phyloP scores from a whole-genome alignment of 2,888 invertebrate genomes.

The Andricus quercusramuli region DNA sequence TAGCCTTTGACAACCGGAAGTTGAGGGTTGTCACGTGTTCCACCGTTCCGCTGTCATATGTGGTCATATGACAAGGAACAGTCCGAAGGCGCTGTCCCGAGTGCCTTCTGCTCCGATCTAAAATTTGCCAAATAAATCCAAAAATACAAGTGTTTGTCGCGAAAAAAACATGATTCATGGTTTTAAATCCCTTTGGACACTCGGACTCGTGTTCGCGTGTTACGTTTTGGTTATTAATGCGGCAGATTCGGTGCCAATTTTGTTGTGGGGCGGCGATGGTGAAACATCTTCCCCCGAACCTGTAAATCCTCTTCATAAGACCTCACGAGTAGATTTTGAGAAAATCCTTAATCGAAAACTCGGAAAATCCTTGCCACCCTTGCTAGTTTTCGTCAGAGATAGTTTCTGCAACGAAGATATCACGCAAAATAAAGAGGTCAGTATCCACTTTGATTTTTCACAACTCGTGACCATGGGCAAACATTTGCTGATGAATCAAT shows the following conservation, averaged over 20 bases:
- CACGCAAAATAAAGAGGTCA: constrained; percentile 77
- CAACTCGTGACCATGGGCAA: constrained; percentile 14
- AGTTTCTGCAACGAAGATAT: constrained; percentile 83
- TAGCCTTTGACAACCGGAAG: constrained; percentile 32
- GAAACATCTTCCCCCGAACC: constrained; percentile 44
- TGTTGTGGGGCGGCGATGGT: constrained; percentile 81
- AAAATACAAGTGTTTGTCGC: background rate
- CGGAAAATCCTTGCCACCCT: constrained; percentile 74
- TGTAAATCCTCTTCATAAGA: constrained; percentile 70
- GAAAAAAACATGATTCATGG: constrained; percentile 7
- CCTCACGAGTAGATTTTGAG: constrained; percentile 76
- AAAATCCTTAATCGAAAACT: constrained; percentile 76
- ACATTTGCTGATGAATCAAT: constrained; percentile 27
- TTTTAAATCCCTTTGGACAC: constrained; percentile 5
- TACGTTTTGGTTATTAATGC: constrained; percentile 56
- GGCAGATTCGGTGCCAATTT: constrained; percentile 81
- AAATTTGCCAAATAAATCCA: background rate
- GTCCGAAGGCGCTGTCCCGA: constrained; percentile 28
- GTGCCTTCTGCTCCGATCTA: constrained; percentile 8
- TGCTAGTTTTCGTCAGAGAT: constrained; percentile 81
- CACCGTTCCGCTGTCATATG: constrained; percentile 27
- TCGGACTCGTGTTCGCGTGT: constrained; percentile 1
- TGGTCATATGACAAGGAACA: constrained; percentile 38
- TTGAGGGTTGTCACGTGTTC: constrained; percentile 49
- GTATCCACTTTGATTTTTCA: constrained; percentile 20